phyloP scores from a whole-genome alignment of 2,888 invertebrate species.

The Hesperia comma region DNA sequence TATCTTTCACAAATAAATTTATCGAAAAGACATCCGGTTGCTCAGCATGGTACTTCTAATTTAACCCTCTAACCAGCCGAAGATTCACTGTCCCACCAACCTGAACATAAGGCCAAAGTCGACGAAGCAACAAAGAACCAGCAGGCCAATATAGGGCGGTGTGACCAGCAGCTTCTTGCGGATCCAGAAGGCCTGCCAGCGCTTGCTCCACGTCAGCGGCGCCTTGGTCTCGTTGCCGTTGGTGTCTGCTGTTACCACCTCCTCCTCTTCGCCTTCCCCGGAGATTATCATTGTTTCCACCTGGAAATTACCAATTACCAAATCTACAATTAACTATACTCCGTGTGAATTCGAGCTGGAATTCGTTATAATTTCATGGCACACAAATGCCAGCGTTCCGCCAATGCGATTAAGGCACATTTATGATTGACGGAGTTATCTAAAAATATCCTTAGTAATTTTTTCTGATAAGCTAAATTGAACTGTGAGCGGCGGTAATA shows the following conservation, averaged over 20 bases:
- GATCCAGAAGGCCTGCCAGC: slow-evolving; percentile 75
- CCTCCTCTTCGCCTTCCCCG: slow-evolving; percentile 70
- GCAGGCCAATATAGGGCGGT: slow-evolving; percentile 80
- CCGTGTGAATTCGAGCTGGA: too few relatives aligned
- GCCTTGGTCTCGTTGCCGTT: slow-evolving; percentile 77
- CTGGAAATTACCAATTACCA: slow-evolving; percentile 45
- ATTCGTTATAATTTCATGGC: too few relatives aligned
- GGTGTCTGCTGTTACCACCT: slow-evolving; percentile 71
- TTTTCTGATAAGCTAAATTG: too few relatives aligned
- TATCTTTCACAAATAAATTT: too few relatives aligned
- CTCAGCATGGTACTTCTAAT: not conserved
- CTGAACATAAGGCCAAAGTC: slow-evolving; percentile 86
- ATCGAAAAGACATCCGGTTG: too few relatives aligned
- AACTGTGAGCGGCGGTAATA: too few relatives aligned
- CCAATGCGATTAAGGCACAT: too few relatives aligned
- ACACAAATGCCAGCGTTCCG: too few relatives aligned
- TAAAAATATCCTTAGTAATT: too few relatives aligned
- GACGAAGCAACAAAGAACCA: slow-evolving; percentile 82
- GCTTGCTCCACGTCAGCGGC: slow-evolving; percentile 69
- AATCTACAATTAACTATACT: too few relatives aligned
- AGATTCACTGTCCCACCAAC: slow-evolving; percentile 52
- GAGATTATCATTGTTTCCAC: slow-evolving; percentile 78
- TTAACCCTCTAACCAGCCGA: too few relatives aligned
- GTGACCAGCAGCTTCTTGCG: slow-evolving; percentile 79
- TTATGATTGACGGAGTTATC: too few relatives aligned